Evolutionary conservation across 2,113 vertebrate genomes (phyloP).

Genomic region (Falcunculus frontatus): DNA sequence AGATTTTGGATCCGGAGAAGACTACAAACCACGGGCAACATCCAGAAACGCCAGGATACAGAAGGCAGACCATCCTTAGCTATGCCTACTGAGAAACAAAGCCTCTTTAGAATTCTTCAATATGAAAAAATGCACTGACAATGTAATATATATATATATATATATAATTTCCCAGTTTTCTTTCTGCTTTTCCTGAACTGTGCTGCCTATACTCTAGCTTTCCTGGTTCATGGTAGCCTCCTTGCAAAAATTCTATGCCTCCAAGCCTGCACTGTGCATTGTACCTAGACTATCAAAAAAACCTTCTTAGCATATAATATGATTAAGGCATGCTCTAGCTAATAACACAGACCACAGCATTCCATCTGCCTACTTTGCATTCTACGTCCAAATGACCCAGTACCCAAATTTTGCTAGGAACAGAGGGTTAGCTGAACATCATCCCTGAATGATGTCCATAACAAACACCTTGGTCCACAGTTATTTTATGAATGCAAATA

Average conservation of each 20-base stretch:
- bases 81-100: neutral
- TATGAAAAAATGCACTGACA: conserved; percentile 64
- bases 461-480: neutral
- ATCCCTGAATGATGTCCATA: neutral
- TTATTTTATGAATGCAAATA: neutral
- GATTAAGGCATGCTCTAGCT: neutral
- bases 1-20: conserved; percentile 89
- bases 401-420: neutral
- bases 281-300: neutral
- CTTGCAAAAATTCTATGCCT: neutral
- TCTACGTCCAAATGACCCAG: neutral
- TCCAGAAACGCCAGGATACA: conserved; percentile 71
- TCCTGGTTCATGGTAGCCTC: neutral
- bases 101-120: conserved; percentile 19
- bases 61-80: conserved; percentile 71
- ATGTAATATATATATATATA: conserved; percentile 21
- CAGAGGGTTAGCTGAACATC: neutral
- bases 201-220: conserved; percentile 35
- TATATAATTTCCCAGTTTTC: conserved; percentile 56
- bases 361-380: neutral
- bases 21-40: conserved; percentile 71
- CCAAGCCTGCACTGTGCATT: neutral
- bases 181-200: conserved; percentile 14
- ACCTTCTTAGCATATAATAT: neutral
- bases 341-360: neutral